Base-by-base conservation (phyloP, 2,888 invertebrate species). In the Tetanocera ferruginea region DNA sequence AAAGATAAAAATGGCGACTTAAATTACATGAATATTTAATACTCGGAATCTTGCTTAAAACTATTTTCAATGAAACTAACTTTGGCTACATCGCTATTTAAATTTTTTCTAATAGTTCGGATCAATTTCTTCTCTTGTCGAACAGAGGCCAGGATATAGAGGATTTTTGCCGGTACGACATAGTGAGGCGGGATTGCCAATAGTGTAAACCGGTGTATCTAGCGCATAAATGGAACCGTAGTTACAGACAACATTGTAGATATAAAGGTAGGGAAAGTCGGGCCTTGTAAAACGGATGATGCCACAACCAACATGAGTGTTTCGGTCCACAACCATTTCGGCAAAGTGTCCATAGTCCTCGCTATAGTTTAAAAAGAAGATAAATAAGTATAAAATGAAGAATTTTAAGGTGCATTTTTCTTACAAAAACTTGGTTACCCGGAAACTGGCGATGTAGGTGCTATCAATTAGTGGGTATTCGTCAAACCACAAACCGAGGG, bases 291-390 rank as follows among this genome's bases (percentile, higher is more conserved):
- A 89, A 1, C 86, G 85, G 80, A 89, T 83, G 11, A 88, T 86
- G 3, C 87, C 88, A 80, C 89, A 90, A 28, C 89, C 89, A n/a
- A 90, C 81, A 74, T 86, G 86, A 0, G 86, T 87, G 60, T 86
- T 89, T 0, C 87, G 86, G 82, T 89, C 89, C 49, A 88, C 87
- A 62, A 87, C 84, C 78, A 90, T 86, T 81, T 88, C 89, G 0
- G 87, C 87, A 84, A 90, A 90, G 76, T 90, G 89, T 0, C 90
- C 90, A 81, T 89, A 89, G 77, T 85, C 85, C 83, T 88, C 87
- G 74, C 90, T 90, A 76, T n/a, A 73, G 14, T 52, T 37, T 37
- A 9, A 62, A 49, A 55, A 60, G 28, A 51, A 64, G 8, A n/a
- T 9, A 17, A 37, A 11, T 25, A 37, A 28, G 6, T 49, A 60